These are phyloP conservation scores for Malurus melanocephalus DNA, from an alignment of 2,113 vertebrate genomes.

Conservation along the genomic window DNA sequence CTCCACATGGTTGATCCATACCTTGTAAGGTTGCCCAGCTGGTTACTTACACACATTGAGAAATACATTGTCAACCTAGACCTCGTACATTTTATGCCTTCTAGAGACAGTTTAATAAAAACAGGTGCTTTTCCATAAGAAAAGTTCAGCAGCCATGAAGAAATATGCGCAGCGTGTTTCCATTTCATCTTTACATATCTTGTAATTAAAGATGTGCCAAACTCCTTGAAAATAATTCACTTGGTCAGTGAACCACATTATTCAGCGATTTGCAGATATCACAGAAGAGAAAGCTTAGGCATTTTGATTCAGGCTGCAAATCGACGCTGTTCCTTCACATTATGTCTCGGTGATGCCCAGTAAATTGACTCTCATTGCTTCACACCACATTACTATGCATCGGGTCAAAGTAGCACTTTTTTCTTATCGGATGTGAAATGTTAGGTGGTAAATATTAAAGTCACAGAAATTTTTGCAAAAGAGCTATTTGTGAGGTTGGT, in stretches of 20 bases:
- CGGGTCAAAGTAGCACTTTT: neutral
- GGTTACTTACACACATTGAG: neutral
- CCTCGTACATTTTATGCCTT: slow-evolving; percentile 12
- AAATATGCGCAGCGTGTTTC: slow-evolving; percentile 28
- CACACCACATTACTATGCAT: neutral
- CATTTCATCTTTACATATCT: slow-evolving; percentile 62
- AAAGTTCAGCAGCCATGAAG: slow-evolving; percentile 52
- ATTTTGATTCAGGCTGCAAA: slow-evolving; percentile 25
- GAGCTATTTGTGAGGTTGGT: neutral
- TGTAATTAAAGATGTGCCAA: slow-evolving; percentile 65
- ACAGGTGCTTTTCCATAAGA: slow-evolving; percentile 44
- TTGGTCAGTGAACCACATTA: slow-evolving; percentile 61
- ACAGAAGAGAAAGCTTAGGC: slow-evolving; percentile 30
- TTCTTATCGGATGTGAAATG: neutral
- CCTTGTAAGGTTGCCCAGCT: neutral
- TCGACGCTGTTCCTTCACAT: neutral
- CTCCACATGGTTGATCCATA: neutral
- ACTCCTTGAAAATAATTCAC: slow-evolving; percentile 45
- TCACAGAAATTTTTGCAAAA: neutral
- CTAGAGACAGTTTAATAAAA: slow-evolving; percentile 60
- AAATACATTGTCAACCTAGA: slow-evolving; percentile 20
- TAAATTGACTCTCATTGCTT: slow-evolving; percentile 40
- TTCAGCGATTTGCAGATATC: slow-evolving; percentile 39
- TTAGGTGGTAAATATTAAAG: neutral
- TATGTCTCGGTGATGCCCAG: neutral